Evolutionary conservation across 2,113 vertebrate species (phyloP).

Genomic region (Aspiorhynchus laticeps): DNA sequence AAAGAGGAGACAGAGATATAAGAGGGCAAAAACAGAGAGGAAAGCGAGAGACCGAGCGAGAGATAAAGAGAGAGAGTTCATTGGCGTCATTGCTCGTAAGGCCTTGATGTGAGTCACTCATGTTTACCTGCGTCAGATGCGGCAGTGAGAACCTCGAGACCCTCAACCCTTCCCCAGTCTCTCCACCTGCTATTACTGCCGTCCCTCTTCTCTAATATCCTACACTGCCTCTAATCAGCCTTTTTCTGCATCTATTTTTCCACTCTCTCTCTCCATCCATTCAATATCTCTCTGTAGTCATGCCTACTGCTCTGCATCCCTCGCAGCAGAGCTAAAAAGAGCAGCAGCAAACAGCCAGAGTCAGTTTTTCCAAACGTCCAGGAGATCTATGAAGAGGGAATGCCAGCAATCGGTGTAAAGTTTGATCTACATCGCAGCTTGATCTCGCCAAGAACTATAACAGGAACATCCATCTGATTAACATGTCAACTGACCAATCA

Average conservation of each 20-base stretch:
- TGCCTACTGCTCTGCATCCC: neutral
- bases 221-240: neutral
- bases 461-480: neutral
- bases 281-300: neutral
- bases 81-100: conserved; percentile 23
- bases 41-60: neutral
- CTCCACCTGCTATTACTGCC: neutral
- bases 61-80: neutral
- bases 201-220: neutral
- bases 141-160: neutral
- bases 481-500: neutral
- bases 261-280: neutral
- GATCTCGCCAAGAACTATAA: neutral
- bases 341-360: neutral
- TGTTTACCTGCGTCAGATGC: conserved; percentile 48
- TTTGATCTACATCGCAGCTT: neutral
- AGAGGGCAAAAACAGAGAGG: neutral
- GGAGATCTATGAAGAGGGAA: neutral
- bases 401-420: neutral
- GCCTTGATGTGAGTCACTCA: conserved; percentile 46
- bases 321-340: neutral
- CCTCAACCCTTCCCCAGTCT: neutral
- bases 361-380: neutral
- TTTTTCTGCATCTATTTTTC: neutral
- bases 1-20: neutral